Conservation (phyloP, 2,888 invertebrate genomes). For the Boloria selene region DNA sequence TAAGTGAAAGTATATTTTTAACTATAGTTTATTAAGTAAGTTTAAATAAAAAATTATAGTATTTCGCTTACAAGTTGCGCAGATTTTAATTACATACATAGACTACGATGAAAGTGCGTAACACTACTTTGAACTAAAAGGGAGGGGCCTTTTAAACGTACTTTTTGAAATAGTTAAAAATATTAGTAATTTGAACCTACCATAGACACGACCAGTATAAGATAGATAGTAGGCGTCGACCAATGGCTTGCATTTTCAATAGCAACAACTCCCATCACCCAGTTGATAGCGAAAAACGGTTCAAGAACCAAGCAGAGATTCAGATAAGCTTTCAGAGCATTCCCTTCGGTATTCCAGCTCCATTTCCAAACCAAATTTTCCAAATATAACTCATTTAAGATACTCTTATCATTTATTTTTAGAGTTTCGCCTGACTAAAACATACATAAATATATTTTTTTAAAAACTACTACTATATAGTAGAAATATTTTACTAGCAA, state of each 20-base stretch:
- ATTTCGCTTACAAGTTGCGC: too few relatives aligned
- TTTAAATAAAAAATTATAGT: too few relatives aligned
- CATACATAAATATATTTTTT: slow-evolving; percentile 3
- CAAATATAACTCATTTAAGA: slow-evolving; percentile 68
- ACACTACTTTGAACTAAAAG: too few relatives aligned
- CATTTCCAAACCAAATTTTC: slow-evolving; percentile 77
- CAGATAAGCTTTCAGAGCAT: slow-evolving; percentile 82
- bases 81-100: too few relatives aligned
- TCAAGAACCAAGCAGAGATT: slow-evolving; percentile 86
- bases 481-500: slow-evolving; percentile 22
- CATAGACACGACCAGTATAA: slow-evolving; percentile 81
- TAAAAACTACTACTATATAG: slow-evolving; percentile 28
- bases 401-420: slow-evolving; percentile 60
- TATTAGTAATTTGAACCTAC: slow-evolving; percentile 57
- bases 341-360: slow-evolving; percentile 76
- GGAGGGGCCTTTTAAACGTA: too few relatives aligned
- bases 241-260: slow-evolving; percentile 86
- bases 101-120: too few relatives aligned
- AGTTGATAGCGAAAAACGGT: slow-evolving; percentile 87
- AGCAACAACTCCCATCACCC: slow-evolving; percentile 88
- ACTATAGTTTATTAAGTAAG: too few relatives aligned
- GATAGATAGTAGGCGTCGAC: slow-evolving; percentile 83
- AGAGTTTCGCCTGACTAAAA: slow-evolving; percentile 35
- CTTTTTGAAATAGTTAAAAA: neutral
- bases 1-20: too few relatives aligned